phyloP scores from a whole-genome alignment of 1,140 invertebrate genomes.

The Drosophila parvula region DNA sequence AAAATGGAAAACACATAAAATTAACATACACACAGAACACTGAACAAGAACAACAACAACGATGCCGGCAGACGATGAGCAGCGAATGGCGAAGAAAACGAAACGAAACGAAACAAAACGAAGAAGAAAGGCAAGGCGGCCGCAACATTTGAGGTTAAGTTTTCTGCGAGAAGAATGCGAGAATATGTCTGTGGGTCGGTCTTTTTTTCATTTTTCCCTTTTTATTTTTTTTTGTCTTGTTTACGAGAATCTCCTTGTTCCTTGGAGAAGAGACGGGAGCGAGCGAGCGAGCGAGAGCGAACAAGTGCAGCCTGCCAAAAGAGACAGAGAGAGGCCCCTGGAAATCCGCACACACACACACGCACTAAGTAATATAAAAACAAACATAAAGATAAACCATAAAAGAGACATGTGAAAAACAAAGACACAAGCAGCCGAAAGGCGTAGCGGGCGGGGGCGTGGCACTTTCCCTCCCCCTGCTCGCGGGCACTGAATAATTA shows the following conservation, averaged over 20 bases:
- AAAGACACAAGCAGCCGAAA: conserved; percentile 57
- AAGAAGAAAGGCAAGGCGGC: conserved; percentile 47
- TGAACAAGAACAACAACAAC: conserved; percentile 42
- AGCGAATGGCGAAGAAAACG: conserved; percentile 42
- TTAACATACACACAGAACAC: conserved; percentile 69
- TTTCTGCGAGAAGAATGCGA: conserved; percentile 54
- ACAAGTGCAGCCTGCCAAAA: conserved; percentile 76
- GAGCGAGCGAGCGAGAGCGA: conserved; percentile 2
- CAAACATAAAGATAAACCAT: conserved; percentile 80
- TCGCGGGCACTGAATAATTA: conserved; percentile 14
- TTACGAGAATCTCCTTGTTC: conserved; percentile 59
- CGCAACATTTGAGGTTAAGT: conserved; percentile 76
- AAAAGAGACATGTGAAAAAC: conserved; percentile 77
- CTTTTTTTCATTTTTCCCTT: not conserved
- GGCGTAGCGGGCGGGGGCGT: conserved; percentile 56
- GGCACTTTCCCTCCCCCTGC: conserved; percentile 22
- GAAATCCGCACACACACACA: conserved; percentile 27
- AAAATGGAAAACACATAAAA: conserved; percentile 73
- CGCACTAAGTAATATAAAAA: conserved; percentile 56
- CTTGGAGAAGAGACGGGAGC: conserved; percentile 3
- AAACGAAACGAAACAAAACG: conserved; percentile 32
- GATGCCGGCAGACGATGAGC: conserved; percentile 43
- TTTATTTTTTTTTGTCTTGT: conserved; percentile 38
- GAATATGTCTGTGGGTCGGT: conserved; percentile 37
- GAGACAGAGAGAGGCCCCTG: conserved; percentile 35